Evolutionary conservation across 37 sponge, comb jelly and placozoan species (phyloP).

Genomic region (Theonella swinhoei): DNA sequence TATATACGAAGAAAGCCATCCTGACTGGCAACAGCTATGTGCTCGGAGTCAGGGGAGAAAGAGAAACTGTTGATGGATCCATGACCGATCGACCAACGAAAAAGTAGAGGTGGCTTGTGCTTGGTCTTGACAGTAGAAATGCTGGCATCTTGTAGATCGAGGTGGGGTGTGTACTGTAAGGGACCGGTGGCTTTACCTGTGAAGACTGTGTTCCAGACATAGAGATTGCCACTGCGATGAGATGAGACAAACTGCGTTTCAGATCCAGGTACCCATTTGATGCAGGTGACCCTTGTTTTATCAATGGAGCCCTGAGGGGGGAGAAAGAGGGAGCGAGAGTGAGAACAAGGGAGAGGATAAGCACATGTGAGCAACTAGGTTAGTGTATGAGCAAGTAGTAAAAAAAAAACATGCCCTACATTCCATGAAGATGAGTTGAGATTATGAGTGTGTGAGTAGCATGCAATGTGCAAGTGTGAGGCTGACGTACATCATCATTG

Average conservation of each 20-base stretch:
- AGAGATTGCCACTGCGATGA: slow-evolving; percentile 88
- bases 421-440: too few species aligned
- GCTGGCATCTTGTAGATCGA: slow-evolving; percentile 48
- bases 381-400: too few species aligned
- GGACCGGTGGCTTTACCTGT: neutral
- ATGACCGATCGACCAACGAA: slow-evolving; percentile 67
- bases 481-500: slow-evolving; percentile 85
- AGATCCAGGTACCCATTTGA: slow-evolving; percentile 91
- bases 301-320: slow-evolving; percentile 56
- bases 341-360: neutral
- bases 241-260: slow-evolving; percentile 80
- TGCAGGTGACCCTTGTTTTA: slow-evolving; percentile 65
- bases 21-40: slow-evolving; percentile 88
- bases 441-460: too few species aligned
- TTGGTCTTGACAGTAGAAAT: slow-evolving; percentile 53
- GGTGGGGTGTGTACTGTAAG: slow-evolving; percentile 27
- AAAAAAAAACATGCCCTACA: too few species aligned
- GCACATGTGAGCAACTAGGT: neutral
- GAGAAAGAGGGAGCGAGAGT: neutral
- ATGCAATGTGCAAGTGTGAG: too few species aligned
- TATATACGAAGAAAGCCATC: slow-evolving; percentile 94
- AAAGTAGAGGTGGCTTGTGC: slow-evolving; percentile 33
- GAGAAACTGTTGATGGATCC: slow-evolving; percentile 78
- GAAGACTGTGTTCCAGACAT: slow-evolving; percentile 74
- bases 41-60: slow-evolving; percentile 90